Base-by-base conservation (phyloP, 1,140 invertebrate genomes). In the Chlorops oryzae region DNA sequence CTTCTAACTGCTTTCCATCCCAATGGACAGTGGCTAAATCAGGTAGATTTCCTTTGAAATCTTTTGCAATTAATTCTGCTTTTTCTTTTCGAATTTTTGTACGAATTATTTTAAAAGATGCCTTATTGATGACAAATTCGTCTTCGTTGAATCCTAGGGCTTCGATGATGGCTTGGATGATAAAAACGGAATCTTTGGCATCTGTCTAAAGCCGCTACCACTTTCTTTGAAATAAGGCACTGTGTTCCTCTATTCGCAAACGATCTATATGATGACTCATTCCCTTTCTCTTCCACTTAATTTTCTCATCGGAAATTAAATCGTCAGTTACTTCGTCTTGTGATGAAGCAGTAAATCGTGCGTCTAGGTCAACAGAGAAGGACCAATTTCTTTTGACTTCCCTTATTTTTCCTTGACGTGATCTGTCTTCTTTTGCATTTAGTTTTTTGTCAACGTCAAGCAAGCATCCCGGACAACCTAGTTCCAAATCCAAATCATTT, bases 1-100 rank as follows among this genome's bases (percentile, higher is more conserved):
- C 41, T 51, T 51, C 55, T 55, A 59, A 56, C 39, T 58, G 35
- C 55, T 56, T 61, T 37, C 57, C 50, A 51, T 61, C 57, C 52
- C 57, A 63, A 43, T 59, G 54, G 28, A 60, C 52, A 39, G 46
- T 56, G 5, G 50, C 51, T 17, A 49, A 20, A n/a, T 53, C 28
- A 3, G 54, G 51, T 32, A 46, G 25, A 24, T 58, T 28, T 15
- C 46, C 55, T 47, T 58, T 37, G 21, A 55, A 55, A 39, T 55
- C 49, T 18, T 21, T 17, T 55, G 46, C 52, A 41, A 51, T 48
- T 7, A 47, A 32, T 45, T 55, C 35, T 34, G 34, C 34, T 3
- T 17, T 13, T 17, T 35, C 10, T 3, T 4, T 4, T 35, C 34
- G 34, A 5, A 3, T 35, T 35, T 35, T 17, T 35, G 34, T 35